Evolutionary conservation across 2,888 invertebrate species (phyloP), one percentile per base, ranked within the genome.

Genomic region (Nephrotoma flavescens): DNA sequence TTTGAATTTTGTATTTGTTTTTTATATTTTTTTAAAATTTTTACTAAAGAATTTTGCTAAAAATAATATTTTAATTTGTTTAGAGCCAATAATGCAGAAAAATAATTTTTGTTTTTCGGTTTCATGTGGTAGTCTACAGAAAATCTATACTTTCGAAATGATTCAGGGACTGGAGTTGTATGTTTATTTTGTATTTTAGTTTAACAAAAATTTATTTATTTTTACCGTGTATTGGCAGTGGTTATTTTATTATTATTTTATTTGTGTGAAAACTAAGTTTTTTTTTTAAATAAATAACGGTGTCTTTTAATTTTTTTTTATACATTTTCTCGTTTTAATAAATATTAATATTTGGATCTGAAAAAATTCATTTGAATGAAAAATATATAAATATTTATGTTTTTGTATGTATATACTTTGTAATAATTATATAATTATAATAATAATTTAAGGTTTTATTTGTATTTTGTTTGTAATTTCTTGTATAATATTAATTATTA

Each of bases 391-490:
- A 84, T 41, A 42, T 84, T 44, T 85, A 85, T 85, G 19, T 85
- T 85, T 85, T 44, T 85, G 42, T 85, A 71, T 71, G 71, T 71
- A 71, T 71, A 71, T 71, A 71, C 19, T 71, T 71, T 71, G 71
- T 71, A 31, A 71, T 71, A 71, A 71, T 31, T 9, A 52, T 52
- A 52, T n/a, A 52, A 52, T 52, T 52, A 52, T 52, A 52, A 71
- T 84, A 84, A 42, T 42, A 42, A 83, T 84, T 84, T 84, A 84
- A 84, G 41, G 41, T 44, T 85, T 44, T 85, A 44, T 85, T 85
- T 42, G 42, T 85, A 44, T 85, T 85, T 85, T 44, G 44, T 85
- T 85, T 85, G 12, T 44, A 87, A 87, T 87, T 87, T 88, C 87
- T 87, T 84, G 41, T 87, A 44, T 71, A 83, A 83, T 52, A 84